Base-by-base conservation (phyloP, 1,140 invertebrate genomes). In the Drosophila mojavensis region DNA sequence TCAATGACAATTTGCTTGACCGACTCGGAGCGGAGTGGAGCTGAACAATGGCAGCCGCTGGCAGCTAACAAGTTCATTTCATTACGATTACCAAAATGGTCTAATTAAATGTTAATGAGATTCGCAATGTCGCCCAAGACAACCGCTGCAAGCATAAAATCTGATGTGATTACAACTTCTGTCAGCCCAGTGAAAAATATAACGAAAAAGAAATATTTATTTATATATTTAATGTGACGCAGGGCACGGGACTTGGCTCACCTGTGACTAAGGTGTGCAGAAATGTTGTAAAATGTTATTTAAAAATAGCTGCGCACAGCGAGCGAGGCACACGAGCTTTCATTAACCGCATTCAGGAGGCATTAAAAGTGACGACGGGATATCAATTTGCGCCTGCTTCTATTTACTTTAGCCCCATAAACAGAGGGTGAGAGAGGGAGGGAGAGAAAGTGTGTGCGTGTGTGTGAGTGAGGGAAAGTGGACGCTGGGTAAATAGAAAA, bases 91-190 rank as follows among this genome's bases (percentile, higher is more conserved):
- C 66, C 61, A 72, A 81, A 86, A 82, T 83, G 79, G 65, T 69
- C 64, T 86, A 86, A 86, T 86, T 86, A 86, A 86, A 88, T 86
- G 83, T 79, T 86, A 88, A 82, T 78, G 79, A 82, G 68, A 61
- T 82, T 58, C 56, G 79, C 63, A 50, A 30, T 55, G 55, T 73
- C 39, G 43, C 15, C 48, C 55, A 36, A 15, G 55, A 51, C 24
- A 10, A 13, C 24, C 11, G 4, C 7, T 24, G 20, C 26, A 39
- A n/a, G 26, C 43, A 24, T 24, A 20, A 66, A 58, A 72, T 64
- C 24, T 36, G 51, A 56, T 56, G 17, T 24, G 54, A 54, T 62
- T 60, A 62, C 61, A 54, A 9, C 33, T 9, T 33, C 33, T 33
- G 7, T 9, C 2, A 55, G 45, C 36, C 36, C 26, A 9, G 11